Base-by-base conservation (phyloP, 1,140 invertebrate genomes). In the Drepana arcuata region DNA sequence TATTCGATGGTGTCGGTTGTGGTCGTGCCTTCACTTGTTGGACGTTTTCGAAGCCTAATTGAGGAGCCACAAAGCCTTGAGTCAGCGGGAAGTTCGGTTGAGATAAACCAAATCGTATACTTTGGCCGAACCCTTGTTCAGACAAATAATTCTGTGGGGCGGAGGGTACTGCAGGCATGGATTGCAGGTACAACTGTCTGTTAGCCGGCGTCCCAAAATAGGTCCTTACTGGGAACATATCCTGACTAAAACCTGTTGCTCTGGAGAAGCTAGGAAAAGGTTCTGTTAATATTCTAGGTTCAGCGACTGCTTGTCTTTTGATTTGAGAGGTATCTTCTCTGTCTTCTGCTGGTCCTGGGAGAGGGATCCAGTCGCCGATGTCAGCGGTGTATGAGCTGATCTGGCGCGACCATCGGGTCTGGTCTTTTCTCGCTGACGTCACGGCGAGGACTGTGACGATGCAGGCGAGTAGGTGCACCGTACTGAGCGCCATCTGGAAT, bases 381-480 rank as follows among this genome's bases (percentile, higher is more conserved):
- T 82, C 74, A 10, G 77, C 48, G 12, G 74, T 79, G 36, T 82
- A 82, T 0, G 74, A 63, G 59, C 65, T 83, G 31, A 77, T 86
- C 34, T 77, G 74, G n/a, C 88, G 82, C 48, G 77, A 83, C 57
- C 79, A 82, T 46, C 82, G 68, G 16, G 84, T 75, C 48, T 86
- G 87, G 35, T 68, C 57, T 21, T 78, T 80, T 25, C 82, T 82
- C 14, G 43, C 68, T 27, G 83, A 83, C 14, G 44, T 70, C 11
- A 72, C 67, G 2, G 83, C 77, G 9, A 85, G 74, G 32, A 83
- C 63, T 9, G 69, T 75, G 36, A 86, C 70, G 23, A 73, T 69
- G 43, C 65, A 74, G 10, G 44, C 47, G 57, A 54, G 30, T 55
- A 12, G 59, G 65, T 41, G 71, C 55, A 68, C 48, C 30, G 44